Evolutionary conservation across 2,113 vertebrate species (phyloP), one percentile per base, ranked within the genome.

Genomic region (Scophthalmus maximus): DNA sequence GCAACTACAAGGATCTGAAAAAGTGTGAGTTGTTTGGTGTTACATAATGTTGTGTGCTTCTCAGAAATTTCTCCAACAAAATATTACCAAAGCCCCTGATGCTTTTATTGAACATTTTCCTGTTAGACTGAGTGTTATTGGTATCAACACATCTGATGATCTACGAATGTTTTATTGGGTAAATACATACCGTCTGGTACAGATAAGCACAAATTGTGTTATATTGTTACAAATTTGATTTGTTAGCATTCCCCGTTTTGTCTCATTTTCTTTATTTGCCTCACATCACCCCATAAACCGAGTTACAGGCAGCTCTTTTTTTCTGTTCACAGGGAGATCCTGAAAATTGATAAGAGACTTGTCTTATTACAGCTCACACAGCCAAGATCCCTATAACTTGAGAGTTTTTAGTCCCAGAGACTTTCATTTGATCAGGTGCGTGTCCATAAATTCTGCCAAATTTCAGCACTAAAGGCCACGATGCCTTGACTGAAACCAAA

Each of bases 21-120:
- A 74, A 60, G 70, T 64, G 77, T 22, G 60, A 85, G 74, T 64
- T 69, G 59, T 79, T 78, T 59, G 78, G 68, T 61, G 40, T 57
- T 55, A 32, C 7, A 27, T 58, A 65, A 80, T 22, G 22, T 71
- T 69, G 57, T 49, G 55, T 22, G 50, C 60, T n/a, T 40, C 23
- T 30, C 36, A 69, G 42, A 56, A 66, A 55, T 53, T 49, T 63
- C 69, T 50, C 36, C 50, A 59, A 38, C 44, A 32, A 62, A 51
- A 30, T 34, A 15, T 65, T 57, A 29, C 25, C 6, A 26, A 34
- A 27, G 27, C 15, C 46, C 38, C 9, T 18, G 10, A 34, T 27
- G 6, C 20, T 66, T 73, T 69, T 51, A 50, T 32, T 64, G 5
- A 8, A 47, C 1, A 58, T 34, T 26, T 51, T 51, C 47, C 20